Base-by-base conservation (phyloP, 2,888 invertebrate genomes). In the Fissipunctia ypsillon region DNA sequence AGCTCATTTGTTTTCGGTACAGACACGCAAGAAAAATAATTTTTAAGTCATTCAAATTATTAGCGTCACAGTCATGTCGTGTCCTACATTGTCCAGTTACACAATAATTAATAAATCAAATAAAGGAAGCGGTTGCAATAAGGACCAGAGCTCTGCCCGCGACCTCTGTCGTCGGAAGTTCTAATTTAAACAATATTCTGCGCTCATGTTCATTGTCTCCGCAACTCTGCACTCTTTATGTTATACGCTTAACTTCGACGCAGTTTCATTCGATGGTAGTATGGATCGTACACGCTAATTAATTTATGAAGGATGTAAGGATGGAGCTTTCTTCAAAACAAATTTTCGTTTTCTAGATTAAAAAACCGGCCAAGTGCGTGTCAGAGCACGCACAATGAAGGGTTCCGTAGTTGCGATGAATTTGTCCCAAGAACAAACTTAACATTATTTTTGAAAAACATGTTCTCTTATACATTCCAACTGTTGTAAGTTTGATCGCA, bases 131-230 rank as follows among this genome's bases (percentile, higher is more conserved):
- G 31, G 38, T 69, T 45, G 69, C 75, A 67, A 54, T 68, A 72
- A 77, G 86, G 81, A 70, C 66, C 71, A 59, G 69, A 54, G 50
- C 65, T 60, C 70, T 65, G 56, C 22, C 66, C 64, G 71, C 83
- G 86, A 85, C 87, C 85, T 85, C 80, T 74, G 73, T 69, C 72
- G 81, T 86, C 92, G 94, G 94, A 95, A 93, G 93, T 93, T 82
- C 91, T 87, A 94, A 94, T 94, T 94, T 92, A 94, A 93, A 92
- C 93, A 94, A 93, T n/a, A n/a, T 92, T 91, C 90, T 73, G 83
- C 81, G 87, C 74, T 84, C 75, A 83, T 81, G 84, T 75, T 85
- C 87, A 91, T 93, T 92, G 93, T 93, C 88, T 86, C 88, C 66
- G 70, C 54, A 64, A 93, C 88, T 85, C 88, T 66, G 70, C 57